These are phyloP conservation scores for Microcebus ravelobensis DNA, from an alignment of 2,113 vertebrate genomes.

Conservation along the genomic window DNA sequence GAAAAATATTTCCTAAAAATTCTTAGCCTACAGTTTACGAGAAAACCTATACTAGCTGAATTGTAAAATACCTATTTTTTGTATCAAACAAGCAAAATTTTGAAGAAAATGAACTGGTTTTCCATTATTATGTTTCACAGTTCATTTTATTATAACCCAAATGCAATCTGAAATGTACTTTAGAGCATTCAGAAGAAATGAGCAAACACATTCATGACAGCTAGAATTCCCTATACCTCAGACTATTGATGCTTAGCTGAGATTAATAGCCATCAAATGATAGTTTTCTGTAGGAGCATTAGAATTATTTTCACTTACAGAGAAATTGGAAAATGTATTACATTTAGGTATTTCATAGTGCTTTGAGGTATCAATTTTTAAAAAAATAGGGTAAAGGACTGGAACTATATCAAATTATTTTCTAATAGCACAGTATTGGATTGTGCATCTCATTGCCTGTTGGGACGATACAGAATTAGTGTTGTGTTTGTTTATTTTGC, in stretches of 20 bases:
- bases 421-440: neutral
- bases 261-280: neutral
- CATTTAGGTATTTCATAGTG: neutral
- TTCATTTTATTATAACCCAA: slow-evolving; percentile 1
- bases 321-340: slow-evolving; percentile 9
- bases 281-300: neutral
- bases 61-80: neutral
- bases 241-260: neutral
- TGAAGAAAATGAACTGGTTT: neutral
- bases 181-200: neutral
- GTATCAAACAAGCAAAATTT: neutral
- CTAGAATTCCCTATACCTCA: neutral
- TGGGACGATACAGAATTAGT: neutral
- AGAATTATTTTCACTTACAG: neutral
- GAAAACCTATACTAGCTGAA: neutral
- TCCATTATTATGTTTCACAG: neutral
- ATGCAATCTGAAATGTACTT: neutral
- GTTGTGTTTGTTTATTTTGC: slow-evolving; percentile 6
- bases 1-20: neutral
- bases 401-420: neutral
- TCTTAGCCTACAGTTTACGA: neutral
- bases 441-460: neutral
- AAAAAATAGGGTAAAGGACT: neutral
- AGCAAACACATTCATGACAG: neutral
- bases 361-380: neutral